These are phyloP conservation scores for Enteromius trimaculatus DNA, from an alignment of 2,797 vertebrate genomes.

Conservation along the genomic window DNA sequence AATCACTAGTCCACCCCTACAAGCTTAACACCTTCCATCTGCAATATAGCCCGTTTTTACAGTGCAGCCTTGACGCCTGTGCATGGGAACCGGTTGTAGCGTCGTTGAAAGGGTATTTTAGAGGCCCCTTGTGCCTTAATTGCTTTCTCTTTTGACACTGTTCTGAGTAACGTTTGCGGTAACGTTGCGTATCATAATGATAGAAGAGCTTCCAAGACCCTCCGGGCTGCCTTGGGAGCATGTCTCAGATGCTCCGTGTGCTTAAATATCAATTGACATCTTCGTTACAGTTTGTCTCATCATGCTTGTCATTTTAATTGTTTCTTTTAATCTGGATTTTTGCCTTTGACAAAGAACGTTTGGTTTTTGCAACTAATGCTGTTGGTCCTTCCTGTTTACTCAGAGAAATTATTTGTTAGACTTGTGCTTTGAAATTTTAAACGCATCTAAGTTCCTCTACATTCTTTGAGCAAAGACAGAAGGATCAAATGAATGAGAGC, in stretches of 20 bases:
- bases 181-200: constrained; percentile 49
- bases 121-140: constrained; percentile 69
- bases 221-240: constrained; percentile 66
- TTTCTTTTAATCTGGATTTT: constrained; percentile 58
- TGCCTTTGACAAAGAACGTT: constrained; percentile 52
- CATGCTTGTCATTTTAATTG: constrained; percentile 61
- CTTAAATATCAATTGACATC: constrained; percentile 75
- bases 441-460: constrained; percentile 46
- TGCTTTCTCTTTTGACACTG: constrained; percentile 53
- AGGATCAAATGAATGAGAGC: constrained; percentile 36
- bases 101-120: constrained; percentile 76
- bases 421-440: constrained; percentile 39
- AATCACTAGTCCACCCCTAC: constrained; percentile 82
- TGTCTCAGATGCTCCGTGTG: constrained; percentile 68
- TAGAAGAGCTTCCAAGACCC: constrained; percentile 67
- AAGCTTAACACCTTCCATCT: constrained; percentile 90
- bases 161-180: constrained; percentile 19
- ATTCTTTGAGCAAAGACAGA: constrained; percentile 52
- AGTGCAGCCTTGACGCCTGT: constrained; percentile 59
- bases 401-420: constrained; percentile 41
- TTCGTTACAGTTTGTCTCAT: constrained; percentile 44
- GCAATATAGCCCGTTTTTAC: constrained; percentile 77
- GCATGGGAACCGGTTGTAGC: constrained; percentile 64
- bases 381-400: constrained; percentile 53
- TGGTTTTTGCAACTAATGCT: constrained; percentile 35